Percentiles rank a stretch among this genome's conserved stretches.
Evolutionary conservation across 2,113 vertebrate genomes (phyloP).

Genomic region (Myrmecobius fasciatus): DNA sequence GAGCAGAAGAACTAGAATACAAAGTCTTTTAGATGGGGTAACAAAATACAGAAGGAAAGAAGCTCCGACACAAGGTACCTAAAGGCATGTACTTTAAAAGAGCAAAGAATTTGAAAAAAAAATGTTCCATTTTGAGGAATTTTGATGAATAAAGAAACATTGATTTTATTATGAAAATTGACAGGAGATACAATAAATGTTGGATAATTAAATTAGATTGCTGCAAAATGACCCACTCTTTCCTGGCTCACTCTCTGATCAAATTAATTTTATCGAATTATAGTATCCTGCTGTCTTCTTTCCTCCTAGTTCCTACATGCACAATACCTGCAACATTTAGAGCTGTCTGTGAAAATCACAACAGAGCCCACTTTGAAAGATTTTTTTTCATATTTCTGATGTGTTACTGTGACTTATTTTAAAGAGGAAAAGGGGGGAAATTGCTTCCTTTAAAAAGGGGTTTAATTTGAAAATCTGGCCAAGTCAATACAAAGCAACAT

Average conservation of each 20-base stretch:
- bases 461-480: not conserved
- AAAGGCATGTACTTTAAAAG: slow-evolving; percentile 42
- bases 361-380: not conserved
- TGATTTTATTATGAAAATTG: slow-evolving; percentile 70
- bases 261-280: slow-evolving; percentile 58
- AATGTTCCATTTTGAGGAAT: slow-evolving; percentile 52
- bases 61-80: slow-evolving; percentile 33
- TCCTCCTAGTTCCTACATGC: not conserved
- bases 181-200: slow-evolving; percentile 26
- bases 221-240: slow-evolving; percentile 42
- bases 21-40: slow-evolving; percentile 12
- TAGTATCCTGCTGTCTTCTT: slow-evolving; percentile 40
- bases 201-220: slow-evolving; percentile 58
- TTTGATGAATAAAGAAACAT: slow-evolving; percentile 63
- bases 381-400: slow-evolving; percentile 34
- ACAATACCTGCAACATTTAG: slow-evolving; percentile 31
- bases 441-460: not conserved
- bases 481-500: not conserved
- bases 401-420: slow-evolving; percentile 15
- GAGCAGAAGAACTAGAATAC: not conserved
- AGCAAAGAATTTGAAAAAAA: slow-evolving; percentile 44
- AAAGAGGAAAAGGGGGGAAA: not conserved
- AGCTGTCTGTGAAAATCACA: not conserved
- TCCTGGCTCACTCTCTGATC: slow-evolving; percentile 47
- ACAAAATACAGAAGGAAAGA: slow-evolving; percentile 32